Evolutionary conservation across 2,113 vertebrate genomes (phyloP), one percentile per base, ranked within the genome.

Genomic region (Gymnobelideus leadbeateri): DNA sequence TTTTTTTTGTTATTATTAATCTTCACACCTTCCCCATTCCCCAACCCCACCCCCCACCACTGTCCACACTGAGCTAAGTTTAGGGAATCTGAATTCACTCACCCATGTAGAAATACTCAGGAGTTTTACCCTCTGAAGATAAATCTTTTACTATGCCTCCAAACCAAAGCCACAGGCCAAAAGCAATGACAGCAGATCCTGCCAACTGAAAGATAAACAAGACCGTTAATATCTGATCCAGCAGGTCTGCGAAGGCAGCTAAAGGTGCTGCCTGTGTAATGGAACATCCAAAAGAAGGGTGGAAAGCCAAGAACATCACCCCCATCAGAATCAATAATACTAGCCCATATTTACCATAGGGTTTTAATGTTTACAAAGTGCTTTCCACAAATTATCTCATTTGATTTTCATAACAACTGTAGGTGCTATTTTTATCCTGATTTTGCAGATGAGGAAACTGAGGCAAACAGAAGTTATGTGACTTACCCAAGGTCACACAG

Each of bases 91-190:
- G 91, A 51, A 89, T 89, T n/a, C 90, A 99, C 99, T 99, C 97
- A 99, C 99, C 99, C 55, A 99, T 98, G 95, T 99, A 99, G 98
- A 99, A 99, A 96, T 99, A 99, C 94, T 99, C 99, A 0, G 99
- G 99, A 57, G 99, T 99, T 3, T 97, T 99, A 24, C 99, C 98
- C 10, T 98, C 98, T 25, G 98, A 98, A 26, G 99, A 98, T 92
- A 99, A 98, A 94, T 99, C 98, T 95, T 99, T 99, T 5, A 99
- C 99, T 96, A 99, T 97, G 23, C 99, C 98, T 96, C 99, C 99
- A 51, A 99, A 99, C 11, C 99, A 99, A 91, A 99, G 98, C 99
- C 99, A 99, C 12, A 99, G 98, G 68, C 99, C 99, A 92, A 99
- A 99, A 1, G 99, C 99, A 91, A 99, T 98, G 95, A 99, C 99